A percentile compares a stretch with the other conserved stretches of the same genome.
Conservation (phyloP, 2,888 invertebrate genomes). For the Melolontha melolontha region DNA sequence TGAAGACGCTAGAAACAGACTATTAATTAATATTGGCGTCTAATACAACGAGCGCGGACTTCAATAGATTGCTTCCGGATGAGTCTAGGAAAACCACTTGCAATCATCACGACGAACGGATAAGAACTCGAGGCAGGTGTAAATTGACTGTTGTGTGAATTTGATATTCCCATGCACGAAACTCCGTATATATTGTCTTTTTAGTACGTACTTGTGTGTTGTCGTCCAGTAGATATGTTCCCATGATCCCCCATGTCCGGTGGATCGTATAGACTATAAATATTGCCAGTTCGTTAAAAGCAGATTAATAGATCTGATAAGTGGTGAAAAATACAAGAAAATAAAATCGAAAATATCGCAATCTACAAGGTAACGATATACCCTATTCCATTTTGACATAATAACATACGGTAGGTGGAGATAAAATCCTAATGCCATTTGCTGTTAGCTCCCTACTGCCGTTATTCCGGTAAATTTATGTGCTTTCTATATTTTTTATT, state of each 20-base stretch:
- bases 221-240: conserved; percentile 34
- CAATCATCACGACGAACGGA: conserved; percentile 47
- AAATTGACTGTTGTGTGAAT: conserved; percentile 46
- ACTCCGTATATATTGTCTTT: conserved; percentile 1
- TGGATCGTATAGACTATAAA: conserved; percentile 37
- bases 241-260: conserved; percentile 44
- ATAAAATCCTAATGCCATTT: neutral
- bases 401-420: conserved; percentile 8
- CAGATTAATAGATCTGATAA: conserved; percentile 36
- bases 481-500: no score
- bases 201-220: conserved; percentile 13
- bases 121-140: conserved; percentile 48
- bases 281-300: conserved; percentile 38
- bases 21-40: conserved; percentile 39
- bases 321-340: conserved; percentile 28
- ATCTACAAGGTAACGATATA: conserved; percentile 6
- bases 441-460: no score
- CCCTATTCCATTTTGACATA: neutral
- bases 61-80: conserved; percentile 41
- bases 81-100: conserved; percentile 30
- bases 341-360: conserved; percentile 24
- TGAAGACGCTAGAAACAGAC: conserved; percentile 22
- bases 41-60: conserved; percentile 5
- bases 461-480: no score
- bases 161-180: conserved; percentile 48